These are phyloP conservation scores for Pipra filicauda DNA, from an alignment of 2,113 vertebrate species.

Conservation along the genomic window DNA sequence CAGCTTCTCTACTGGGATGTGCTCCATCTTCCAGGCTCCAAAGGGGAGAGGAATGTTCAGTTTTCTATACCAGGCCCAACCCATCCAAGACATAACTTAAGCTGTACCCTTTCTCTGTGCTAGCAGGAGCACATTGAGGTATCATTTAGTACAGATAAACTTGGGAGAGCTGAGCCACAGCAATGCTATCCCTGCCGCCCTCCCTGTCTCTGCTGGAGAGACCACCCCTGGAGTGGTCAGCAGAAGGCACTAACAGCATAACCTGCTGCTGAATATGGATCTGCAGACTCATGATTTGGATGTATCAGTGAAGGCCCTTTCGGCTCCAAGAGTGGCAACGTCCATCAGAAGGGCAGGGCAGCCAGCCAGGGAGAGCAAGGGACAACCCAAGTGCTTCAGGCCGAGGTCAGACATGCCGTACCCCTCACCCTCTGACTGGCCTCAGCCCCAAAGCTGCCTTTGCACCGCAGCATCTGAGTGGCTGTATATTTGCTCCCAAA, in stretches of 20 bases:
- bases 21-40: neutral
- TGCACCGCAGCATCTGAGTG: neutral
- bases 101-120: neutral
- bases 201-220: neutral
- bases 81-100: neutral
- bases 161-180: neutral
- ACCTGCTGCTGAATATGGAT: neutral
- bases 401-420: neutral
- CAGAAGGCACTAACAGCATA: neutral
- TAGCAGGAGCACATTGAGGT: neutral
- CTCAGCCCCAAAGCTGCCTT: neutral
- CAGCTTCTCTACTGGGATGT: neutral
- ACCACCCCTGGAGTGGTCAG: neutral
- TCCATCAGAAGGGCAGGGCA: neutral
- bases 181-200: rapidly evolving
- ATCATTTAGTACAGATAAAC: neutral
- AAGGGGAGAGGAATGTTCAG: neutral
- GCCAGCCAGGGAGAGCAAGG: neutral
- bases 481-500: neutral
- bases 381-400: neutral
- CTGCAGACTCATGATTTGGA: neutral
- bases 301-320: neutral
- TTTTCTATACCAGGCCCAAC: neutral
- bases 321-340: neutral
- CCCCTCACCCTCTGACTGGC: rapidly evolving